phyloP scores from a whole-genome alignment of 2,888 invertebrate genomes.

The Tridacna gigas region DNA sequence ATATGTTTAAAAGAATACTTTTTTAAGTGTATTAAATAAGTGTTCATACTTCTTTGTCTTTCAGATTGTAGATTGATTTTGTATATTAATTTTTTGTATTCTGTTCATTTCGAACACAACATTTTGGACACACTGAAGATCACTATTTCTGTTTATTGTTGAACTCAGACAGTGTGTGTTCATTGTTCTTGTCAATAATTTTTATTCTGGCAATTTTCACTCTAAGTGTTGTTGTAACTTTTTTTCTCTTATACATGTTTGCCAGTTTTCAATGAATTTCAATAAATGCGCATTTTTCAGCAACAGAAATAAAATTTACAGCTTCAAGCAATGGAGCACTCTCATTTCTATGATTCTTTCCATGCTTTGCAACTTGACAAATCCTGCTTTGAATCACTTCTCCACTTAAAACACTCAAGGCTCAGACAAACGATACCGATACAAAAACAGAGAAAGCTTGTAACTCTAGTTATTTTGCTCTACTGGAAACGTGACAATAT shows the following conservation, averaged over 20 bases:
- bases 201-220: constrained; percentile 3
- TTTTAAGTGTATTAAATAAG: too few species aligned
- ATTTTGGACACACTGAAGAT: neutral
- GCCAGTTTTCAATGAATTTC: constrained; percentile 16
- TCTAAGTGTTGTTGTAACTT: constrained; percentile 14
- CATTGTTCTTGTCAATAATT: neutral
- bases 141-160: constrained; percentile 17
- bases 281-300: constrained; percentile 29
- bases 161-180: constrained; percentile 9
- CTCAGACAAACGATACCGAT: too few species aligned
- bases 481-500: too few species aligned
- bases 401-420: too few species aligned
- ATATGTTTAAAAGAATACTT: too few species aligned
- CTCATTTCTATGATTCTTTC: neutral
- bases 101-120: constrained; percentile 20
- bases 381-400: too few species aligned
- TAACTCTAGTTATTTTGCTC: too few species aligned
- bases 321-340: neutral
- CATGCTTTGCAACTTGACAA: neutral
- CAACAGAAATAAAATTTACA: constrained; percentile 14
- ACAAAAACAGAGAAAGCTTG: too few species aligned
- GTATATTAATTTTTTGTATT: too few species aligned
- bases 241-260: constrained; percentile 24
- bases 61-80: constrained; percentile 23
- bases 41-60: constrained; percentile 14